phyloP scores from a whole-genome alignment of 1,140 invertebrate species.

The Drosophila nebulosa region DNA sequence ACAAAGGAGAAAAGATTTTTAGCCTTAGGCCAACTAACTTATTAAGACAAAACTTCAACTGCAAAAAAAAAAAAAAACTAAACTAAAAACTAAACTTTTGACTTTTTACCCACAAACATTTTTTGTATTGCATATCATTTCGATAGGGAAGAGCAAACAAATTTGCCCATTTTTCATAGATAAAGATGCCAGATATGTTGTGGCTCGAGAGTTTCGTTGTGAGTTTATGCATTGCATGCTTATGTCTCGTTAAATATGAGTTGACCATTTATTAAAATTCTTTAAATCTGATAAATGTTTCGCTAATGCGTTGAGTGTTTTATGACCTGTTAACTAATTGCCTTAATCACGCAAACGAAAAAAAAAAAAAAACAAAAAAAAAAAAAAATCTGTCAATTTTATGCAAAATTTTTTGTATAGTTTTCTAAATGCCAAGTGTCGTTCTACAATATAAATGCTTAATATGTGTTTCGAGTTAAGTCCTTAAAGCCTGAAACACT shows the following conservation, averaged over 20 bases:
- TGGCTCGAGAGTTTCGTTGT: neutral
- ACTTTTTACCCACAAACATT: neutral
- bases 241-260: neutral
- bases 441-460: neutral
- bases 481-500: too few species aligned
- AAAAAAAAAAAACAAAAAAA: neutral
- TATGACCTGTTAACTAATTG: neutral
- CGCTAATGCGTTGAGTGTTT: conserved; percentile 1
- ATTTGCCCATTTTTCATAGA: neutral
- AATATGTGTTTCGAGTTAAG: too few species aligned
- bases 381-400: neutral
- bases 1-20: neutral
- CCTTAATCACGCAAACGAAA: neutral
- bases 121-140: neutral
- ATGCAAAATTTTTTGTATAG: neutral
- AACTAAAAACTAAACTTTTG: neutral
- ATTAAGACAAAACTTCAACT: neutral
- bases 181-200: neutral
- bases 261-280: neutral
- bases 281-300: neutral
- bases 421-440: neutral
- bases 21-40: neutral
- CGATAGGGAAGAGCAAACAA: neutral
- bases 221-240: neutral
- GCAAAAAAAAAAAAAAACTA: neutral